A percentile compares a stretch with the other conserved stretches of the same genome.
These are phyloP conservation scores for Nezara viridula DNA, from an alignment of 2,888 invertebrate genomes.

Conservation along the genomic window DNA sequence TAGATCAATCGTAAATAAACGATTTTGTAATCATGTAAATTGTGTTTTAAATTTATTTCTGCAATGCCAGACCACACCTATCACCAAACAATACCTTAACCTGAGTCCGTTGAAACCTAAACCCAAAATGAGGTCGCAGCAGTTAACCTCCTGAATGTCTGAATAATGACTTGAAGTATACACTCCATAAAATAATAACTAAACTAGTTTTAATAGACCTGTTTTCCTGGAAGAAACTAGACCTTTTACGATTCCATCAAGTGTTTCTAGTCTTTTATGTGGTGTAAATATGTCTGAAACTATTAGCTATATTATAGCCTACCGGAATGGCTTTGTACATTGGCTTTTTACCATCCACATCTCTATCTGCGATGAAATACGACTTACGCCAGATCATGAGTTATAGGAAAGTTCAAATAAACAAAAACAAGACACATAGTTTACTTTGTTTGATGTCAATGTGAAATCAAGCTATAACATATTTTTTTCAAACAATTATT, in stretches of 20 bases:
- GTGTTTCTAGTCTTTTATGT: not conserved
- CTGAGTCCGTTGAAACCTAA: too few species aligned
- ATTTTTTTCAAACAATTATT: too few species aligned
- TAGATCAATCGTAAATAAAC: too few species aligned
- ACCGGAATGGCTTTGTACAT: conserved; percentile 9
- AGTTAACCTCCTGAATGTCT: not conserved
- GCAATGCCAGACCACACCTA: not conserved
- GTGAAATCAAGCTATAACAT: too few species aligned
- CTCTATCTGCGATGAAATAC: not conserved
- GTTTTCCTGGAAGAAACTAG: conserved; percentile 6
- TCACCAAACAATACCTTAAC: not conserved
- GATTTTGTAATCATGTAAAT: too few species aligned
- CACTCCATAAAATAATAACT: conserved; percentile 4
- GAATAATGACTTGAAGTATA: not conserved
- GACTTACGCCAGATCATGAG: not conserved
- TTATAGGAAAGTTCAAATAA: not conserved
- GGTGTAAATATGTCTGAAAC: conserved; percentile 45
- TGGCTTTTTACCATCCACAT: not conserved
- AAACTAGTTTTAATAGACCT: conserved; percentile 9
- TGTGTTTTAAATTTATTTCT: not conserved
- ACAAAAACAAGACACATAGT: too few species aligned
- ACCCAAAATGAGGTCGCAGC: not conserved
- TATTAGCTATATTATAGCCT: conserved; percentile 11
- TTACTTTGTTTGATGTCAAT: too few species aligned
- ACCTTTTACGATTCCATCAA: conserved; percentile 28